Conservation (phyloP, 2,888 invertebrate genomes). For the Sarcophaga caerulescens region DNA sequence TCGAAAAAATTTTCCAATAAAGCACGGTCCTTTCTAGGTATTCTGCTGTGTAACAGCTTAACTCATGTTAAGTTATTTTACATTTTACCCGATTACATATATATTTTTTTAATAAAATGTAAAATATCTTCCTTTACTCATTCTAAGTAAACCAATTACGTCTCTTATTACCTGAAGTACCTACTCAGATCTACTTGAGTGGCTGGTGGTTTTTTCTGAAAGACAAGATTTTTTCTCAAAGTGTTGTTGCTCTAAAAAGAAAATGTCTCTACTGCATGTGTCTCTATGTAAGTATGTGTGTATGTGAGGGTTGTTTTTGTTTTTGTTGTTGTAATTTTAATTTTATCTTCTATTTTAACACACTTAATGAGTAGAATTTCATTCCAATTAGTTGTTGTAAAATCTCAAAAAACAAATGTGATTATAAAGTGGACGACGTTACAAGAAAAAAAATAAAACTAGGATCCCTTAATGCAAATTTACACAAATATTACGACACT, state of each 20-base stretch:
- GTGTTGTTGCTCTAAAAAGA: not conserved
- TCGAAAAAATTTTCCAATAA: too few relatives aligned
- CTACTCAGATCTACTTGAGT: not conserved
- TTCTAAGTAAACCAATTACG: not conserved
- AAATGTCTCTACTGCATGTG: not conserved
- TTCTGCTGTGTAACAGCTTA: too few relatives aligned
- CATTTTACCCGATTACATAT: too few relatives aligned
- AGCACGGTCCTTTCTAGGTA: too few relatives aligned
- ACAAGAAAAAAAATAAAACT: not conserved
- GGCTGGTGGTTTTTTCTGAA: not conserved
- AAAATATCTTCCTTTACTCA: too few relatives aligned
- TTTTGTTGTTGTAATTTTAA: not conserved
- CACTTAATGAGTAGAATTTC: slow-evolving; percentile 29
- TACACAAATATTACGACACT: slow-evolving; percentile 18
- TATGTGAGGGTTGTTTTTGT: not conserved
- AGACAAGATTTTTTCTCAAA: not conserved
- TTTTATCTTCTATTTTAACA: slow-evolving; percentile 11
- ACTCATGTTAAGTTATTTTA: too few relatives aligned
- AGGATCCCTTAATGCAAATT: slow-evolving; percentile 35
- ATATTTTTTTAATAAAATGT: too few relatives aligned
- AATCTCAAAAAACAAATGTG: slow-evolving; percentile 30
- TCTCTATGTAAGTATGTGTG: not conserved
- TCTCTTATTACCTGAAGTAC: not conserved
- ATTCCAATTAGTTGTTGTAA: slow-evolving; percentile 59
- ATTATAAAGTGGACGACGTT: slow-evolving; percentile 41